Conservation (phyloP, 2,888 invertebrate species). For the Stenotaenia linearis region DNA sequence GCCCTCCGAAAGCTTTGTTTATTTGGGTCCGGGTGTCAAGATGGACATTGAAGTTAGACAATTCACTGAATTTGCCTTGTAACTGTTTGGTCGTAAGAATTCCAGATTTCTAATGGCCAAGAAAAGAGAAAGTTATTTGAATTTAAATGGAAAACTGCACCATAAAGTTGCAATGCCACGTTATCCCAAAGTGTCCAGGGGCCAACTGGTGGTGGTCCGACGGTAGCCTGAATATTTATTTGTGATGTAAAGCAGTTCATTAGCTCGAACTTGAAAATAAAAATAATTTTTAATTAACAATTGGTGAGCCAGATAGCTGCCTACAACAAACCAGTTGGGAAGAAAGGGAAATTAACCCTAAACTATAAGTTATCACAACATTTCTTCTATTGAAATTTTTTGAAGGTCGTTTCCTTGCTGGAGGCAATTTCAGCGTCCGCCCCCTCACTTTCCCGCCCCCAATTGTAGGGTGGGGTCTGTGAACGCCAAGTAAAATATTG, state of each 20-base stretch:
- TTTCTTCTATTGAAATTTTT: slow-evolving; percentile 1
- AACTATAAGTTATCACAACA: not conserved
- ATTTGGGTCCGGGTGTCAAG: too few species aligned
- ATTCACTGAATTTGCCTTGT: too few species aligned
- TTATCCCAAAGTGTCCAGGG: not conserved
- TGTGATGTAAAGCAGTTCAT: not conserved
- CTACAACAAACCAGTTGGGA: not conserved
- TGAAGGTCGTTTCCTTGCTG: slow-evolving; percentile 13
- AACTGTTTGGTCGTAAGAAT: too few species aligned
- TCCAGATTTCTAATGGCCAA: too few species aligned
- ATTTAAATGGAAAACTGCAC: not conserved
- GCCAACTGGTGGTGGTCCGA: not conserved
- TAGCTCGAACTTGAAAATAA: not conserved
- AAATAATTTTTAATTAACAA: not conserved
- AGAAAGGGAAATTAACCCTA: not conserved
- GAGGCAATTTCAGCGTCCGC: not conserved
- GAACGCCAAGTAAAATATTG: slow-evolving; percentile 1
- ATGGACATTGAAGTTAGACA: too few species aligned
- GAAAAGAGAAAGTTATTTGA: too few species aligned
- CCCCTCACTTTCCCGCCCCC: slow-evolving; percentile 16
- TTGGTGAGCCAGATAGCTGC: not conserved
- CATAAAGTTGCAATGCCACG: not conserved
- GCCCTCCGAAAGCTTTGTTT: too few species aligned
- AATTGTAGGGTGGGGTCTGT: slow-evolving; percentile 15
- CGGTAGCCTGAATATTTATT: not conserved